A percentile compares a stretch with the other conserved stretches of the same genome.
Evolutionary conservation across 2,113 vertebrate genomes (phyloP).

Genomic region (Lepus americanus): DNA sequence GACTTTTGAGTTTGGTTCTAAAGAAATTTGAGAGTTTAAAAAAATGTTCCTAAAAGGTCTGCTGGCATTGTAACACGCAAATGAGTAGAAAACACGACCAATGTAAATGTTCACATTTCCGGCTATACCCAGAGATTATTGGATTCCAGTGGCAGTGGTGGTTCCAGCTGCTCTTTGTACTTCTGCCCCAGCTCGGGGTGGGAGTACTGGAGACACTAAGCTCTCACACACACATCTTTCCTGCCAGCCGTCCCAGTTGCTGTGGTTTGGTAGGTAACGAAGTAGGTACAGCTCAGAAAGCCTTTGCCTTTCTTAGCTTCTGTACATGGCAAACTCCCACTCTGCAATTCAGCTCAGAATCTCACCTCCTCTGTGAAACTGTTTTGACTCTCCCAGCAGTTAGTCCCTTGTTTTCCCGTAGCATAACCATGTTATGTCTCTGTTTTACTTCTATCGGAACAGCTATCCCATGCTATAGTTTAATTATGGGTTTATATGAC

Average conservation of each 20-base stretch:
- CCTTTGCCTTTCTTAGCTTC: conserved; percentile 21
- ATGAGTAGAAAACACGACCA: neutral
- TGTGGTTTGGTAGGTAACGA: neutral
- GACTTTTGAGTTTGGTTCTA: neutral
- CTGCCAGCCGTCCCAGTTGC: neutral
- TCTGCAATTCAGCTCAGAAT: neutral
- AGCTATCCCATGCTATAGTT: neutral
- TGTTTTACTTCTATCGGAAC: neutral
- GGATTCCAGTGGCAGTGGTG: conserved; percentile 1
- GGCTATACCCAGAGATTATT: neutral
- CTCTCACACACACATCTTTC: neutral
- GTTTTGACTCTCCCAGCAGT: conserved; percentile 25
- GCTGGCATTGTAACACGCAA: conserved; percentile 55
- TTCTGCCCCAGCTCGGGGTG: conserved; percentile 11
- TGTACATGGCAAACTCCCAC: neutral
- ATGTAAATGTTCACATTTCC: conserved; percentile 45
- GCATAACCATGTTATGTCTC: neutral
- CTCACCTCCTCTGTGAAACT: conserved; percentile 26
- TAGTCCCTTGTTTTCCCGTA: neutral
- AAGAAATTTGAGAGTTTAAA: conserved; percentile 7
- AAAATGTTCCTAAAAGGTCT: neutral
- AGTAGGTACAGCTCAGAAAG: conserved; percentile 23
- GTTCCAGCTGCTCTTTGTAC: neutral
- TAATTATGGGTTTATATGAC: conserved; percentile 16
- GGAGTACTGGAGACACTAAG: conserved; percentile 16